Evolutionary conservation across 2,797 vertebrate genomes (phyloP), one percentile per base, ranked within the genome.

Genomic region (Lagodon rhomboides): DNA sequence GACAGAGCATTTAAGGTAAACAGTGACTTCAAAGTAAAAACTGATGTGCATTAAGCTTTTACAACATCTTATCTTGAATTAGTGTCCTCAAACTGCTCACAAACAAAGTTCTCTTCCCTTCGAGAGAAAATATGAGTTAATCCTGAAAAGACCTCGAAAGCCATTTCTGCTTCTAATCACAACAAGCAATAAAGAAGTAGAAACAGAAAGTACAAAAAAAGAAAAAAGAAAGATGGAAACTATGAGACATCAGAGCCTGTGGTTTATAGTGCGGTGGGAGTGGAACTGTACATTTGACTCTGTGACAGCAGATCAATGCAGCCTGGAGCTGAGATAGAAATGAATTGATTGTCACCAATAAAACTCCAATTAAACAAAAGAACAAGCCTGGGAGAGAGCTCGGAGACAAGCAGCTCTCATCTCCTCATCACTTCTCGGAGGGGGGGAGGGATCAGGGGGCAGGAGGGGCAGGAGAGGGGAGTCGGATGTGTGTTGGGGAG

Each of bases 281-380:
- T 84, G 83, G 79, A 90, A 87, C 75, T 85, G 83, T 87, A 82
- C 90, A 93, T 93, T 91, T 93, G 90, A 94, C 90, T 92, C 84
- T 55, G 85, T 92, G 94, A 93, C 93, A 94, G 92, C 85, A 75
- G 94, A 96, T 96, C 95, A 92, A 96, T 95, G 91, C 86, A 71
- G 86, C 89, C 86, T 47, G 77, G 68, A 92, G 92, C 83, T 58
- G 73, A 91, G 90, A 89, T 84, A 89, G 90, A 95, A 94, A 95
- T 93, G 80, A 95, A 96, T 96, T 94, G 95, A 96, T 96, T 94
- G 93, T 93, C 86, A 88, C 93, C 92, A 94, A 95, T 96, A 95
- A 95, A 95, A 95, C 92, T 95, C 94, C 94, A 96, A 95, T 96
- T 95, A 96, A 94, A 95, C 85, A 92, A 91, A 91, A 69, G 85